phyloP scores from a whole-genome alignment of 2,797 vertebrate species.

The Chelonia mydas region DNA sequence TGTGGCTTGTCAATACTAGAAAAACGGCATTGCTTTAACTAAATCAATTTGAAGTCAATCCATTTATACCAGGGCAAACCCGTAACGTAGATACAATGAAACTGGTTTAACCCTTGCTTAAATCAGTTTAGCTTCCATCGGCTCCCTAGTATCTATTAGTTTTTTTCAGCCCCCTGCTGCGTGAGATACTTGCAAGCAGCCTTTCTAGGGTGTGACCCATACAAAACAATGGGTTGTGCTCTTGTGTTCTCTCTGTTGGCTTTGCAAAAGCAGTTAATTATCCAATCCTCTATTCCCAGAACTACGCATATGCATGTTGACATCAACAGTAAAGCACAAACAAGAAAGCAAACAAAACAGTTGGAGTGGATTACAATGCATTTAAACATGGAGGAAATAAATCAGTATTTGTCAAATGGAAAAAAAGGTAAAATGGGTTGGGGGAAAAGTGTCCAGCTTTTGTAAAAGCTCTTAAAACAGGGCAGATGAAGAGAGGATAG shows the following conservation, averaged over 20 bases:
- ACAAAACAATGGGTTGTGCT: slow-evolving; percentile 8
- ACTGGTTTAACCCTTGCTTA: neutral
- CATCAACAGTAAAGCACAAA: slow-evolving; percentile 68
- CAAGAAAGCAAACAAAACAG: slow-evolving; percentile 64
- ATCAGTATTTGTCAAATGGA: slow-evolving; percentile 73
- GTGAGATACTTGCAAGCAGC: neutral
- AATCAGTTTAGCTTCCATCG: neutral
- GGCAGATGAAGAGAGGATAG: slow-evolving; percentile 51
- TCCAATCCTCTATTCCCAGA: slow-evolving; percentile 53
- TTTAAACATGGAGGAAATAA: slow-evolving; percentile 75
- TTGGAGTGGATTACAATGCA: slow-evolving; percentile 57
- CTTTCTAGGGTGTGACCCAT: slow-evolving; percentile 23
- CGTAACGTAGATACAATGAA: neutral
- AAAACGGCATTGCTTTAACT: neutral
- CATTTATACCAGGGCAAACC: neutral
- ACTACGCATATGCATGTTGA: slow-evolving; percentile 62
- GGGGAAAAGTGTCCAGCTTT: slow-evolving; percentile 21
- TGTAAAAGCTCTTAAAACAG: slow-evolving; percentile 68
- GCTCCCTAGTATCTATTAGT: neutral
- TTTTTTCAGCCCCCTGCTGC: neutral
- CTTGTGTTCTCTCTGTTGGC: slow-evolving; percentile 16
- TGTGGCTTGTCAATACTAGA: neutral
- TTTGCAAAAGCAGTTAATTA: slow-evolving; percentile 64
- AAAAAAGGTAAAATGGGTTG: slow-evolving; percentile 67
- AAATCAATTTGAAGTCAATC: neutral